Percentiles rank a stretch among this genome's conserved stretches.
Conservation (phyloP, 2,797 vertebrate genomes). For the Lateolabrax maculatus region DNA sequence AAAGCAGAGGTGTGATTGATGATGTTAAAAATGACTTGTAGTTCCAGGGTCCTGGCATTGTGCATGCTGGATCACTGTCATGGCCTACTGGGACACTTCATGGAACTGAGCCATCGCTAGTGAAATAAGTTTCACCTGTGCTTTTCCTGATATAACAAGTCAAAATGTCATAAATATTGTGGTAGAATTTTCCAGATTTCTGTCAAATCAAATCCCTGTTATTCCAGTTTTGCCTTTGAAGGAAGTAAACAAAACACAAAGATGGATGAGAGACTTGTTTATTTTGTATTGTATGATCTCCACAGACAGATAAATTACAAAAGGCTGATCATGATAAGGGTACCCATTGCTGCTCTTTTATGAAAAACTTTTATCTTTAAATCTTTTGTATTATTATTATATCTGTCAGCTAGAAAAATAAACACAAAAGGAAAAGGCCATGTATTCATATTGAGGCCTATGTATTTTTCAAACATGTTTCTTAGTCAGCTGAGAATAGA, state of each 20-base stretch:
- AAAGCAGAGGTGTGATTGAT: neutral
- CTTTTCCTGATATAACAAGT: neutral
- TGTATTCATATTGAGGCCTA: constrained; percentile 14
- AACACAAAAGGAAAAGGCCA: neutral
- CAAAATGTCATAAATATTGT: neutral
- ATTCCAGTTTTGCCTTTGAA: neutral
- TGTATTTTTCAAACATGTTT: constrained; percentile 5
- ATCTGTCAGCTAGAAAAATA: constrained; percentile 13
- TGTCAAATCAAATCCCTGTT: constrained; percentile 34
- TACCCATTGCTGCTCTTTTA: constrained; percentile 9
- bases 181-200: neutral
- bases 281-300: constrained; percentile 19
- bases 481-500: constrained; percentile 8
- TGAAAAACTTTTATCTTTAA: constrained; percentile 7
- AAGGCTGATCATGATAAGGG: neutral
- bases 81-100: constrained; percentile 4
- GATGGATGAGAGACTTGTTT: constrained; percentile 27
- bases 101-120: neutral
- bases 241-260: constrained; percentile 4
- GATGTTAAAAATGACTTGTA: neutral
- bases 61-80: neutral
- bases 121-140: constrained; percentile 6
- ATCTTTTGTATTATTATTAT: constrained; percentile 6
- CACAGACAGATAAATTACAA: constrained; percentile 18
- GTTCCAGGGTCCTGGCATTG: neutral